Percentiles rank a stretch among this genome's conserved stretches.
These are phyloP conservation scores for Orthosia incerta DNA, from an alignment of 2,888 invertebrate genomes.

Conservation along the genomic window DNA sequence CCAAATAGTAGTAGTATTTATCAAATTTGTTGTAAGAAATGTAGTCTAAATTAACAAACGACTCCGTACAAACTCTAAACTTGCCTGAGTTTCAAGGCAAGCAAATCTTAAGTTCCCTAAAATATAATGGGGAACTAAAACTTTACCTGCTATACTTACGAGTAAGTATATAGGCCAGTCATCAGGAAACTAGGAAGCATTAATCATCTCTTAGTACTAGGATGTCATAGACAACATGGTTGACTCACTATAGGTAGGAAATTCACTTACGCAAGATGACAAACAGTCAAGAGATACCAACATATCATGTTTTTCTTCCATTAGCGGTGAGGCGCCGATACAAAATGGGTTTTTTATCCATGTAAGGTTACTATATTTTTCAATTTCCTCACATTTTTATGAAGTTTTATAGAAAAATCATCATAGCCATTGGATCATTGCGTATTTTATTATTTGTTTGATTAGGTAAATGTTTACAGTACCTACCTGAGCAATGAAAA, in stretches of 20 bases:
- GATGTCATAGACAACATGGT: conserved; percentile 23
- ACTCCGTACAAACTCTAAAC: no score
- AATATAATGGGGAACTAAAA: not conserved
- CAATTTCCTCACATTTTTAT: not conserved
- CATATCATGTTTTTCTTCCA: conserved; percentile 47
- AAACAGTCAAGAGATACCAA: conserved; percentile 30
- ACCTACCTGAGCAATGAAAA: no score
- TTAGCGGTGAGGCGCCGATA: conserved; percentile 24
- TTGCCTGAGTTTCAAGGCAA: no score
- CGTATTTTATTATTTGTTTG: no score
- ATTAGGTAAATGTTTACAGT: no score
- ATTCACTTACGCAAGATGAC: conserved; percentile 50
- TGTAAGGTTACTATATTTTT: not conserved
- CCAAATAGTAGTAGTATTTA: no score
- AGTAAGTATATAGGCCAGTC: not conserved
- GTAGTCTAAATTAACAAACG: no score
- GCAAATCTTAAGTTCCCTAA: no score
- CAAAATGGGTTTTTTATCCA: conserved; percentile 7
- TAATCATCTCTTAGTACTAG: conserved; percentile 38
- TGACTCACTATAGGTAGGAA: conserved; percentile 38
- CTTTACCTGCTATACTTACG: not conserved
- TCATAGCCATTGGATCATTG: not conserved
- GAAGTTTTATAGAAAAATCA: not conserved
- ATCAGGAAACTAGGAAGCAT: conserved; percentile 22
- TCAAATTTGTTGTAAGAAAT: no score